Conservation (phyloP, 2,797 vertebrate species). For the Helarctos malayanus region DNA sequence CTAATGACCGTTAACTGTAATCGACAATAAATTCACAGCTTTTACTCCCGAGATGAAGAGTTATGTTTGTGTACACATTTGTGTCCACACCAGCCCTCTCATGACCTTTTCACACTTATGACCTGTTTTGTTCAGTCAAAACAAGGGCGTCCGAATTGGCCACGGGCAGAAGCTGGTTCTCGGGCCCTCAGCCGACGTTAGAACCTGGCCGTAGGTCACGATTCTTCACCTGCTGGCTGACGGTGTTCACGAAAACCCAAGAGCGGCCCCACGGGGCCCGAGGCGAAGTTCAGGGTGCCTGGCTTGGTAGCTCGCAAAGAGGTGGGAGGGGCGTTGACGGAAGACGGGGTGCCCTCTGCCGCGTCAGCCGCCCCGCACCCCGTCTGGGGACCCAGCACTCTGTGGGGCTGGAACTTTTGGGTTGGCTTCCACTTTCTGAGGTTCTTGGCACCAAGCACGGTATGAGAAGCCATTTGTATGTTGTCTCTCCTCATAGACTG, state of each 20-base stretch:
- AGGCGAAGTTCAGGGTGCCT: fast-evolving
- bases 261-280: neutral
- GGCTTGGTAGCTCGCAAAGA: neutral
- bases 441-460: too few relatives aligned
- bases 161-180: neutral
- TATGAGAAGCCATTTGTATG: neutral
- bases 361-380: fast-evolving
- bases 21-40: neutral
- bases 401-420: fast-evolving
- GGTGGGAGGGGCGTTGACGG: fast-evolving
- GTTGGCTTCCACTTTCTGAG: neutral
- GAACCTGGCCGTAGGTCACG: neutral
- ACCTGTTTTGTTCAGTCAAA: neutral
- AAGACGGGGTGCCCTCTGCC: neutral
- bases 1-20: neutral
- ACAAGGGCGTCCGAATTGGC: neutral
- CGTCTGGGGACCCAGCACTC: neutral
- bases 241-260: fast-evolving
- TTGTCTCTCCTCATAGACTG: neutral
- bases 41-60: neutral
- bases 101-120: neutral
- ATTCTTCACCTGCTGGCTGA: neutral
- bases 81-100: neutral
- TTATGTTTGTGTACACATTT: neutral
- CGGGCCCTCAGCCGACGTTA: neutral